Percentiles rank a stretch among this genome's conserved stretches.
These are phyloP conservation scores for Eustalomyia histrio DNA, from an alignment of 2,888 invertebrate species.

Conservation along the genomic window DNA sequence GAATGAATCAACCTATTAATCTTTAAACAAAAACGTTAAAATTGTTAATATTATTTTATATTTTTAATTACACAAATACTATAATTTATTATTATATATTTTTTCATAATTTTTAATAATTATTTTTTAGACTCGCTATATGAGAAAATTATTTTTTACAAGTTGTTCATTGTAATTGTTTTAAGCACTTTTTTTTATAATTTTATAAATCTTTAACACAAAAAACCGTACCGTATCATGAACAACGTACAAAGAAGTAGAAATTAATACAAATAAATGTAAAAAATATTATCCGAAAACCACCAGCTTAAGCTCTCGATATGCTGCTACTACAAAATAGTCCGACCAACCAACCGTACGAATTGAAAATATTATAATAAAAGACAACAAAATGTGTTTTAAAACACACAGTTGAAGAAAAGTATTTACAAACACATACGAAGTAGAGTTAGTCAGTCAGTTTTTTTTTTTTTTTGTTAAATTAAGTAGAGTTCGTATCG, in stretches of 20 bases:
- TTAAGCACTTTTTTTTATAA: background rate
- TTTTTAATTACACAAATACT: slow-evolving; percentile 1
- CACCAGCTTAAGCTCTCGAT: slow-evolving; percentile 49
- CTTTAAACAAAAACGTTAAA: background rate
- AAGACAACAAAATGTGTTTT: slow-evolving; percentile 4
- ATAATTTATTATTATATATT: slow-evolving; percentile 1
- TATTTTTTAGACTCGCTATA: background rate
- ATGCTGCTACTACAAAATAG: slow-evolving; percentile 49
- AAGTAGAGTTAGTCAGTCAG: slow-evolving; percentile 24
- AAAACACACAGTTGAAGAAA: slow-evolving; percentile 25
- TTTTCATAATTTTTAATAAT: background rate
- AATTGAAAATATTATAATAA: slow-evolving; percentile 35
- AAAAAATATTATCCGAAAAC: slow-evolving; percentile 51
- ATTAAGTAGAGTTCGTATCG: slow-evolving; percentile 15
- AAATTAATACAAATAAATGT: background rate
- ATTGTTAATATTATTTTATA: background rate
- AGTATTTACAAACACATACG: slow-evolving; percentile 23
- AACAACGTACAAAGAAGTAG: slow-evolving; percentile 20
- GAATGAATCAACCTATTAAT: background rate
- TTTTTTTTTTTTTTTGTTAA: slow-evolving; percentile 21
- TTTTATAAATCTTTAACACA: slow-evolving; percentile 3
- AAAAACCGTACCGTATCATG: slow-evolving; percentile 36
- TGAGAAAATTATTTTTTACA: background rate
- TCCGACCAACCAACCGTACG: slow-evolving; percentile 22
- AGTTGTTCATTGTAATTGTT: background rate